Base-by-base conservation (phyloP, 1,140 invertebrate species). In the Trichonephila clavata region DNA sequence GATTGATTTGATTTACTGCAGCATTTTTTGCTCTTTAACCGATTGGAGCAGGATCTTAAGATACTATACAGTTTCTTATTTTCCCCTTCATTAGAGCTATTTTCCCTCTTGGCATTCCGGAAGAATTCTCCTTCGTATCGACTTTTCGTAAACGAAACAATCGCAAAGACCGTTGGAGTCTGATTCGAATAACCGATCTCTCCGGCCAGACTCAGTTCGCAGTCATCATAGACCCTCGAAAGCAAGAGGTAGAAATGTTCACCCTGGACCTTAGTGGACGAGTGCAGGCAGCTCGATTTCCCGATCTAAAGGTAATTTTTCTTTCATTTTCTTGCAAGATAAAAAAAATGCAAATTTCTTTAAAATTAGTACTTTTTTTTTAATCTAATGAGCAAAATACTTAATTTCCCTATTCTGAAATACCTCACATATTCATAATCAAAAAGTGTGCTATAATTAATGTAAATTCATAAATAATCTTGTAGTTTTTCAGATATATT, bases 71-170 rank as follows among this genome's bases (percentile, higher is more conserved):
- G 50, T 50, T 50, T 50, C 50, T 50, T 50, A 10, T 50, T 50
- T 50, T 50, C 7, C 7, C 10, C 43, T 65, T 27, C 95, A 95
- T 59, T 95, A 97, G 97, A 94, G 96, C 96, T 77, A 96, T 97
- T 84, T 97, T 97, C 95, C 97, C 97, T 3, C 95, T 96, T 89
- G 97, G 97, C 14, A 95, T 97, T 88, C 97, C 97, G 4, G 96
- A 97, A 59, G 96, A 97, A 95, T 98, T 98, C 95, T 97, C 97
- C 14, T 96, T 97, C 94, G 97, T 97, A 65, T 97, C 96, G 94
- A 97, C 97, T 3, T 97, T 97, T 95, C 96, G 97, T 84, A 96
- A 97, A 61, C 95, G 96, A 57, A 96, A 96, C 94, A 95, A 96
- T 27, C 96, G 96, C 1, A 97, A 96, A 94, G 95, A 96, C 24